Evolutionary conservation across 1,140 invertebrate genomes (phyloP).

Genomic region (Triops cancriformis): DNA sequence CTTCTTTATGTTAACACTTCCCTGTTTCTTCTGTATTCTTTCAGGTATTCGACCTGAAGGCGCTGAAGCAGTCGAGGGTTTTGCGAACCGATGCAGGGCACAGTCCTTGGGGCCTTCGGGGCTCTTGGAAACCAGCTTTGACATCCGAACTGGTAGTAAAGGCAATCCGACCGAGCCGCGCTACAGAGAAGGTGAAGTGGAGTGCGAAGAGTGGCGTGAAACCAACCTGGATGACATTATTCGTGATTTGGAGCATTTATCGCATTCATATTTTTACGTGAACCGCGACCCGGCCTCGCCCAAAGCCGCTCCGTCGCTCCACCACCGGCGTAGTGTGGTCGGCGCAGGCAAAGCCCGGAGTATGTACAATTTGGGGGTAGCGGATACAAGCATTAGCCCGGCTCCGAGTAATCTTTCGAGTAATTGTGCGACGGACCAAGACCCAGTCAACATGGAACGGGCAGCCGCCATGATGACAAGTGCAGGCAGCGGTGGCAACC

Average conservation of each 20-base stretch:
- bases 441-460: slow-evolving; percentile 29
- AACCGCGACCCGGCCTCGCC: slow-evolving; percentile 8
- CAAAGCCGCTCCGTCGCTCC: slow-evolving; percentile 2
- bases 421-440: not conserved
- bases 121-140: slow-evolving; percentile 25
- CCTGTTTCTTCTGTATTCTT: not conserved
- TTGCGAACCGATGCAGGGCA: not conserved
- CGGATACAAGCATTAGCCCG: not conserved
- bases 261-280: slow-evolving; percentile 16
- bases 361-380: slow-evolving; percentile 62
- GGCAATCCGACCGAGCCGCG: not conserved
- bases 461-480: slow-evolving; percentile 34
- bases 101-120: slow-evolving; percentile 9
- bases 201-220: slow-evolving; percentile 26
- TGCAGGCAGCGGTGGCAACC: slow-evolving; percentile 31
- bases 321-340: slow-evolving; percentile 42
- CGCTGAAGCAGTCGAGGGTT: not conserved
- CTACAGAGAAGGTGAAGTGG: slow-evolving; percentile 5
- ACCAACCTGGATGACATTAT: slow-evolving; percentile 44
- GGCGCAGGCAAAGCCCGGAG: slow-evolving; percentile 59
- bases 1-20: not conserved
- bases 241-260: slow-evolving; percentile 32
- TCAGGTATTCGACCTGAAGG: slow-evolving; percentile 12
- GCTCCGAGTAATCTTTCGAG: not conserved
- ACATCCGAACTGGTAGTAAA: slow-evolving; percentile 1